Conservation (phyloP, 2,797 vertebrate genomes). For the Myiothlypis chrysogaster region DNA sequence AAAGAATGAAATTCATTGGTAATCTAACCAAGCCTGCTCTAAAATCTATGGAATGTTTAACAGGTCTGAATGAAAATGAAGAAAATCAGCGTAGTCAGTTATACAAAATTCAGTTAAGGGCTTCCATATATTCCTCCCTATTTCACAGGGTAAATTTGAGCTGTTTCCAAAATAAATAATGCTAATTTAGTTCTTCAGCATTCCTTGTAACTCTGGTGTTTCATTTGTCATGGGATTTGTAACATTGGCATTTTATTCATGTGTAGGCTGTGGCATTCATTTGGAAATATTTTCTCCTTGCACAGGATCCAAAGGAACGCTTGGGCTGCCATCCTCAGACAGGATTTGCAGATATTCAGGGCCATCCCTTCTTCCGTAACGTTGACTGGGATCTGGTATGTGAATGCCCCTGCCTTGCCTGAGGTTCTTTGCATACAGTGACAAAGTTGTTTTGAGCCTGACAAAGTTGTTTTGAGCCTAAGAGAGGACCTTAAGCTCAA, state of each 20-base stretch:
- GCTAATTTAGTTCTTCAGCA: neutral
- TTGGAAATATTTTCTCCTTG: neutral
- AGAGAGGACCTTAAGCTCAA: neutral
- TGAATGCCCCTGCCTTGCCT: neutral
- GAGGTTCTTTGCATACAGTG: neutral
- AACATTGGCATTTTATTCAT: neutral
- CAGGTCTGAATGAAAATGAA: neutral
- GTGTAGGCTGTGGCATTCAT: neutral
- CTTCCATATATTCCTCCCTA: neutral
- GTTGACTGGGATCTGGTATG: slow-evolving; percentile 98
- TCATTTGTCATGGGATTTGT: neutral
- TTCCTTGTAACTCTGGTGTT: neutral
- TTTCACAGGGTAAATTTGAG: neutral
- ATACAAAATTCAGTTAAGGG: neutral
- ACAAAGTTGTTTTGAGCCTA: neutral
- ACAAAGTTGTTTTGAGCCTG: neutral
- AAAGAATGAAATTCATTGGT: neutral
- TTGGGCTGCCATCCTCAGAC: slow-evolving; percentile 98
- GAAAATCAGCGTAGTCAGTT: neutral
- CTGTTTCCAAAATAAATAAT: neutral
- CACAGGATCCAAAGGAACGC: slow-evolving; percentile 94
- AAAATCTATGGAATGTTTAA: neutral
- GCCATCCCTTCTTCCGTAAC: slow-evolving; percentile 95
- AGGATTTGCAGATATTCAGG: slow-evolving; percentile 96
- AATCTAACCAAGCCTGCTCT: neutral